Evolutionary conservation across 2,113 vertebrate species (phyloP).

Genomic region (Limanda limanda): DNA sequence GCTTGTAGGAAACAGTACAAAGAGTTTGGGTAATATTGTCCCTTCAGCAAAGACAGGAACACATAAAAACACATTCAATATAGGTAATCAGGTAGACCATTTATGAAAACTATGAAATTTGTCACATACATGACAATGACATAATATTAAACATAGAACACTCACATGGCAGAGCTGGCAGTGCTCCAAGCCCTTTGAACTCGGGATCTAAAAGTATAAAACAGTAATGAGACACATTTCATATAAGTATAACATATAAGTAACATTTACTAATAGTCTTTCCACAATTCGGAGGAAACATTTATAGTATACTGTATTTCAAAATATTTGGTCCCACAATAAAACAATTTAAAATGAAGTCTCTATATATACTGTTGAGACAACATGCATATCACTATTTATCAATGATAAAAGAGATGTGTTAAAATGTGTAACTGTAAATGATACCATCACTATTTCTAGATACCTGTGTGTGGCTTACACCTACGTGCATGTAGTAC

Average conservation of each 20-base stretch:
- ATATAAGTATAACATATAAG: no score
- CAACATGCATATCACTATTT: background rate
- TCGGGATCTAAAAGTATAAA: conserved; percentile 91
- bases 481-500: no score
- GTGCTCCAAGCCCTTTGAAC: conserved; percentile 89
- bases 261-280: background rate
- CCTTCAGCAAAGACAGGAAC: background rate
- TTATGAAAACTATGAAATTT: background rate
- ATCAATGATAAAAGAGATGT: background rate
- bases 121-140: background rate
- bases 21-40: background rate
- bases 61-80: background rate
- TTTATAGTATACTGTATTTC: no score
- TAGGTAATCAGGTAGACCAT: background rate
- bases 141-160: conserved; percentile 52
- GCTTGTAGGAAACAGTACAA: background rate
- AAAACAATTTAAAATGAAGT: no score
- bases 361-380: background rate
- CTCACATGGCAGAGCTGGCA: conserved; percentile 93
- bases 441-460: no score
- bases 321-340: no score
- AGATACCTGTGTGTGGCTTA: no score
- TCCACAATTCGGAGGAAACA: no score
- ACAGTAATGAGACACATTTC: conserved; percentile 21
- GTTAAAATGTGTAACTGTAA: background rate